Base-by-base conservation (phyloP, 2,888 invertebrate species). In the Caenorhabditis zanzibari region DNA sequence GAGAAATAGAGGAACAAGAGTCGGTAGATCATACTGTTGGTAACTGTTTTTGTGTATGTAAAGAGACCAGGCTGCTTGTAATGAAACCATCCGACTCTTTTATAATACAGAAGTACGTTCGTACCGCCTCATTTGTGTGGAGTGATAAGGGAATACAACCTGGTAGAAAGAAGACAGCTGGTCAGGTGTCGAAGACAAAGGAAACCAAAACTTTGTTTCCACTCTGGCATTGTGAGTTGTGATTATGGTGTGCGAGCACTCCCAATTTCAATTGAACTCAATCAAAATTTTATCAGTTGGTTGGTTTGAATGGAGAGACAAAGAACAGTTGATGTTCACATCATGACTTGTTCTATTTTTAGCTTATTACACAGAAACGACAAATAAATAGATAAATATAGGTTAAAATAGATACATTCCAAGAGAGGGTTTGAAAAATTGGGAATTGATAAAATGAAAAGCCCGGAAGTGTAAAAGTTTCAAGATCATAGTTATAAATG, bases 1-100 rank as follows among this genome's bases (percentile, higher is more conserved):
- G 77, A 59, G 47, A 81, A 32, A 41, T 59, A 73, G 16, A 71
- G 58, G 41, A 79, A 79, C 14, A 82, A 58, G 24, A 73, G 19
- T 38, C 68, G 58, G 28, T 64, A 68, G 47, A 79, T 72, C 54
- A 64, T 72, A 54, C 26, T 68, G 28, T 49, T 63, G 44, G 16
- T 66, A 66, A 49, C 49, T 66, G 52, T 19, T 58, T 2, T 63
- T 24, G 12, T 61, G 47, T 32, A 14, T 32, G 12, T 66, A 32
- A 52, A 2, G 54, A 68, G 68, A 54, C 54, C 22, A 52, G 24
- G 68, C 68, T 54, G 38, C 10, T 68, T 68, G 5, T 68, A 52
- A 2, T 41, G 54, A 38, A 54, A 68, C 54, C 68, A 68, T 54
- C n/a, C 9, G 9, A 7, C 32, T 38, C 54, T 54, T 68, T 68